Base-by-base conservation (phyloP, 2,888 invertebrate genomes). In the Sphinx pinastri region DNA sequence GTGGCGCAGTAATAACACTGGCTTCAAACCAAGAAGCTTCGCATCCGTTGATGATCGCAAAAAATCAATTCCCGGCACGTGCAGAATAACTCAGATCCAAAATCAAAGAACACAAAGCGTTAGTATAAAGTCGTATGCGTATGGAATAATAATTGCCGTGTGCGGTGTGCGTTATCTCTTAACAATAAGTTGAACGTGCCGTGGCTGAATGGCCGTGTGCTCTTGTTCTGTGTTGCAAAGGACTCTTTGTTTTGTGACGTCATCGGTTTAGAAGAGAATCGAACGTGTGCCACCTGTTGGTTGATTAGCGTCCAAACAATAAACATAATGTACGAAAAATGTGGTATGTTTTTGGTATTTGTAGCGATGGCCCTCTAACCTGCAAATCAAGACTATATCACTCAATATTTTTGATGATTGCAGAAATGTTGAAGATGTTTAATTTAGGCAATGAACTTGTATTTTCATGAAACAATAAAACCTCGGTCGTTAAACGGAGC, bases 101-200 rank as follows among this genome's bases (percentile, higher is more conserved):
- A 60, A 57, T 25, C 57, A 25, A 57, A 57, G 25, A 57, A 12
- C 60, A 47, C 57, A 63, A 60, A 63, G 47, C 47, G 19, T 19
- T 47, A 47, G 16, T 19, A 25, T 19, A 19, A 25, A 25, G 12
- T 60, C 16, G 60, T 47, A 12, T 58, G 31, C 13, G 5, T 12
- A 11, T 47, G 60, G 60, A 63, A 63, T 63, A 63, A 47, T 63
- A 63, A 63, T 63, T 47, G 60, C 19, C 12, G 12, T 58, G 54
- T 16, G 38, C 38, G 60, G 12, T 31, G 54, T 7, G 38, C 38
- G 60, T 47, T 63, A 63, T 47, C 19, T 63, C 12, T 63, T 47
- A 16, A 47, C 47, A 11, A 49, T 16, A 63, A 16, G 3, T 57
- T 47, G 6, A 19, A 47, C 60, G 60, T 63, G 47, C 19, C n/a